Base-by-base conservation (phyloP, 1,140 invertebrate genomes). In the Scaptodrosophila lebanonensis region DNA sequence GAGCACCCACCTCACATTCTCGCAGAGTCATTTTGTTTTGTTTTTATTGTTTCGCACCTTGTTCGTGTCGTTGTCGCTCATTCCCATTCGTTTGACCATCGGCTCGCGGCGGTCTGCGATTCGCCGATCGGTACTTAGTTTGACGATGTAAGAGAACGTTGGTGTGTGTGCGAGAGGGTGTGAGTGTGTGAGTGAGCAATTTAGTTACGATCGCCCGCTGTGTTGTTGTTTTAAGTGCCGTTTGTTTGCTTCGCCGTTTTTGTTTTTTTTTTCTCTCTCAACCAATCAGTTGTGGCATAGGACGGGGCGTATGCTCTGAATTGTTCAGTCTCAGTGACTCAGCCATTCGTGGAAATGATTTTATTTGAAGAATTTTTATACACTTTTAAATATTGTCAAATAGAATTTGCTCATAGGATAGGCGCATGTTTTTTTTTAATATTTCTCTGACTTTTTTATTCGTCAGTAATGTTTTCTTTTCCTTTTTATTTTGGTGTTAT, bases 11-110 rank as follows among this genome's bases (percentile, higher is more conserved):
- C 16, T 50, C 43, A 32, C 63, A 42, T 30, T 25, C 9, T 9
- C 17, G 25, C 38, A 20, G 25, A 38, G 58, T 16, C 62, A 67
- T 59, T 43, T 52, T 66, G 49, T 70, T 62, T n/a, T n/a, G n/a
- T n/a, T n/a, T n/a, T 70, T 76, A 60, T 66, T 40, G 49, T 25
- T 64, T 76, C 62, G 47, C 62, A 70, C 62, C 66, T 65, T 35
- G 27, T 54, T 44, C 18, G 13, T 22, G 36, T 52, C 49, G 32
- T 49, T 54, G 40, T 38, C 11, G 29, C 36, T 57, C 32, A 33
- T 38, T 32, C n/a, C n/a, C 25, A 36, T 42, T 33, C 61, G 56
- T 44, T 59, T 77, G 67, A 72, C 67, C 73, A 79, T 64, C 72
- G 72, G 58, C 43, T 49, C 25, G 38, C 50, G 51, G 39, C 58